Percentiles rank a stretch among this genome's conserved stretches.
These are phyloP conservation scores for Xanthorhoe spadicearia DNA, from an alignment of 2,888 invertebrate genomes.

Conservation along the genomic window DNA sequence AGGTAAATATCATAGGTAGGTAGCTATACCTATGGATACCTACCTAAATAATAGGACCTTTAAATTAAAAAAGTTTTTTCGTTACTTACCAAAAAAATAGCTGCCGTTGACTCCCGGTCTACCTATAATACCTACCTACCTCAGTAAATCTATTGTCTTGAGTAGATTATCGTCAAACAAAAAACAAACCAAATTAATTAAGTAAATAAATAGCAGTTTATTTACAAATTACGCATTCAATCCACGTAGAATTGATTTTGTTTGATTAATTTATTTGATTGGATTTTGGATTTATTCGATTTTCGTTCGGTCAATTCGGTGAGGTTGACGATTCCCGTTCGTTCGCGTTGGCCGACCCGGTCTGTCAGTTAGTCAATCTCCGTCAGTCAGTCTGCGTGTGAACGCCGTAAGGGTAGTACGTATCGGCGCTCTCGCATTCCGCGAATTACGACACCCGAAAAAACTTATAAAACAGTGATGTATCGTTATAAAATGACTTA, in stretches of 20 bases:
- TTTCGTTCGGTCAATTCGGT: background rate
- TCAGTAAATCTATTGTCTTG: no score
- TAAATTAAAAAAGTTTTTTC: no score
- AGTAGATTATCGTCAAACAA: no score
- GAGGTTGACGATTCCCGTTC: background rate
- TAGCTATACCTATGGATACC: no score
- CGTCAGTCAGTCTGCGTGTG: slow-evolving; percentile 63
- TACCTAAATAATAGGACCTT: no score
- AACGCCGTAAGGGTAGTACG: slow-evolving; percentile 52
- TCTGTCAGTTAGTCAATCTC: background rate
- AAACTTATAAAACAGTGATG: slow-evolving; percentile 61
- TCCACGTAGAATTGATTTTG: background rate
- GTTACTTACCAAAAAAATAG: no score
- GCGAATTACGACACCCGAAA: slow-evolving; percentile 53
- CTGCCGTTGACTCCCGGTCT: no score
- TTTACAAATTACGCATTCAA: background rate
- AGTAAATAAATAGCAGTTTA: background rate
- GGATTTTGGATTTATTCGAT: background rate
- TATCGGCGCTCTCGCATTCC: slow-evolving; percentile 36
- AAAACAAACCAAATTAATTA: no score
- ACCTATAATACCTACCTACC: no score
- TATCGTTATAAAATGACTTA: slow-evolving; percentile 63
- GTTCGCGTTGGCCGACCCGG: background rate
- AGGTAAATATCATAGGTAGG: background rate
- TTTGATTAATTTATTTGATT: background rate